A percentile compares a stretch with the other conserved stretches of the same genome.
phyloP scores from a whole-genome alignment of 2,113 vertebrate species.

The Motacilla alba region DNA sequence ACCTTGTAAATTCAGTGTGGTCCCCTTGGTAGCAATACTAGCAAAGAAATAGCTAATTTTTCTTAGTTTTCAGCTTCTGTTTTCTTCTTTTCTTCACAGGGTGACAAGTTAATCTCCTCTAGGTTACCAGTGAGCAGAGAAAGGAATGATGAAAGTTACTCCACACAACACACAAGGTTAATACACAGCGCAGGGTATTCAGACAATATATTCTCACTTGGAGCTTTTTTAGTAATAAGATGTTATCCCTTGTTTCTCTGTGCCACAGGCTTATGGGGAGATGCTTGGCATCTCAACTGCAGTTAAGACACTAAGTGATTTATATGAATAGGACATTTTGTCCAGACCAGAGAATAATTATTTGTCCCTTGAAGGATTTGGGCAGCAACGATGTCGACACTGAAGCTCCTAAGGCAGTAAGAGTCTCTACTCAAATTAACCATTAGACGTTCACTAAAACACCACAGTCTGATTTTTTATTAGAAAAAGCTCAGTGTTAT shows the following conservation, averaged over 20 bases:
- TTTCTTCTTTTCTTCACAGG: not conserved
- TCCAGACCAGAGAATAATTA: not conserved
- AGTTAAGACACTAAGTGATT: not conserved
- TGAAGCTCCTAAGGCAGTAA: not conserved
- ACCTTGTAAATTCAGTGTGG: not conserved
- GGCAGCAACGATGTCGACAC: not conserved
- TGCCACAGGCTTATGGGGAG: not conserved
- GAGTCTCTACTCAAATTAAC: not conserved
- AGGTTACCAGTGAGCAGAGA: not conserved
- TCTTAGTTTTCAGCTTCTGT: not conserved
- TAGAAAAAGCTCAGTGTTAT: not conserved
- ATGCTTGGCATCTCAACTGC: not conserved
- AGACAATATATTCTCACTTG: not conserved
- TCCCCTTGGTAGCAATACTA: not conserved
- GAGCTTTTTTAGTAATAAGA: not conserved
- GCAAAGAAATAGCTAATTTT: not conserved
- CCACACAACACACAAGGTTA: not conserved
- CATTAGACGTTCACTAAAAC: not conserved
- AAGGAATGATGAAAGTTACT: not conserved
- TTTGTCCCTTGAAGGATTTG: constrained; percentile 15
- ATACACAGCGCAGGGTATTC: not conserved
- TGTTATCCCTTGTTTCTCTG: not conserved
- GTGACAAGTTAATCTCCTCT: not conserved
- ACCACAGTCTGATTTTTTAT: not conserved
- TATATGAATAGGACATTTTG: not conserved